Percentiles rank a stretch among this genome's conserved stretches.
Conservation (phyloP, 35 echinoderm and acorn worm species). For the Apostichopus japonicus region DNA sequence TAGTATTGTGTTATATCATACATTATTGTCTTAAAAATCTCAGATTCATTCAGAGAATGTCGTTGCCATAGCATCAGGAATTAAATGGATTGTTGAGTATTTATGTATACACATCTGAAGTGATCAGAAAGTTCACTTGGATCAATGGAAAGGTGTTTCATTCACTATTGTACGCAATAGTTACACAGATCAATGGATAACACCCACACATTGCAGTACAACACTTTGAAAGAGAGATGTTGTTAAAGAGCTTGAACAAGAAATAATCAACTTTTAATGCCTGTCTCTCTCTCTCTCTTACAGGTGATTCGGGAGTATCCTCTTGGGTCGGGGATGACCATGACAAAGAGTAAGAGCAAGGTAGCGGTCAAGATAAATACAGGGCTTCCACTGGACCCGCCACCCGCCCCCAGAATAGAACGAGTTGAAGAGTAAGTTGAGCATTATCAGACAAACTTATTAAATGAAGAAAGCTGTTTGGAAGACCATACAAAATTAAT, state of each 20-base stretch:
- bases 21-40: background rate
- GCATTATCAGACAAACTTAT: too few relatives aligned
- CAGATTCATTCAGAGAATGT: background rate
- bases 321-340: slow-evolving; percentile 73
- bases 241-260: background rate
- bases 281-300: background rate
- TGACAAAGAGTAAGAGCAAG: slow-evolving; percentile 79
- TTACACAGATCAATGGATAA: too few relatives aligned
- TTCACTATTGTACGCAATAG: too few relatives aligned
- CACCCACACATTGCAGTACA: too few relatives aligned
- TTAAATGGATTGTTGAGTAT: background rate
- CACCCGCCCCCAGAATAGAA: slow-evolving; percentile 5
- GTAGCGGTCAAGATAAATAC: slow-evolving; percentile 93
- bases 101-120: background rate
- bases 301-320: slow-evolving; percentile 61
- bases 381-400: slow-evolving; percentile 58
- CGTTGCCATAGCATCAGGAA: background rate
- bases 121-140: background rate
- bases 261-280: background rate
- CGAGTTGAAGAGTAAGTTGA: background rate
- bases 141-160: background rate
- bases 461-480: too few relatives aligned
- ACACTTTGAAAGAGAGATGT: too few relatives aligned
- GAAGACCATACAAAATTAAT: too few relatives aligned
- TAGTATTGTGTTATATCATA: too few relatives aligned